Percentiles rank a stretch among this genome's conserved stretches.
Evolutionary conservation across 2,797 vertebrate species (phyloP).

Genomic region (Poliocrania exsul): DNA sequence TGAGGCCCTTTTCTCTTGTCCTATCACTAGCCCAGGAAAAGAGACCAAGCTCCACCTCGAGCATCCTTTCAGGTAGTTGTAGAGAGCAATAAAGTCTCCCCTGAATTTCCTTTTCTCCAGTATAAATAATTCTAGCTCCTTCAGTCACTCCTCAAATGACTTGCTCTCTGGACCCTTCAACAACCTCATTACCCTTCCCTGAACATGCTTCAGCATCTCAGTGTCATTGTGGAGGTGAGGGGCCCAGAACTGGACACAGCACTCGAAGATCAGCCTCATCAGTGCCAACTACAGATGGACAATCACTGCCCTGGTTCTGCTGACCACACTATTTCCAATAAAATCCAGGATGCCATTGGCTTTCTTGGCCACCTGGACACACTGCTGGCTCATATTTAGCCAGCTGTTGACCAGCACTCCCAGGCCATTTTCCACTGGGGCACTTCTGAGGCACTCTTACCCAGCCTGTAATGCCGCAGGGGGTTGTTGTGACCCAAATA

Average conservation of each 20-base stretch:
- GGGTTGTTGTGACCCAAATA: background rate
- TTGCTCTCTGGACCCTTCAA: background rate
- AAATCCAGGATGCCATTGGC: background rate
- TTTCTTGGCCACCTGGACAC: background rate
- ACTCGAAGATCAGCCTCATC: background rate
- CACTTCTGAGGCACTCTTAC: background rate
- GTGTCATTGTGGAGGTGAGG: background rate
- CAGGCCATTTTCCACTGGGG: background rate
- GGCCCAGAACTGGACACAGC: background rate
- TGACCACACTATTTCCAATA: background rate
- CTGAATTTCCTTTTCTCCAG: background rate
- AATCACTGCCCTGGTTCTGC: background rate
- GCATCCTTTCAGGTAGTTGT: background rate
- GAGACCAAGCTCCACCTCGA: too few relatives aligned
- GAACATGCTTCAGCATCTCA: background rate
- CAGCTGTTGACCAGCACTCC: background rate
- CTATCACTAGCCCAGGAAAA: background rate
- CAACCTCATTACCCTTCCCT: background rate
- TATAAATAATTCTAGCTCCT: background rate
- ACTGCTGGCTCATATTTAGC: background rate
- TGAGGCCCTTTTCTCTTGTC: background rate
- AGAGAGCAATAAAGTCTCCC: background rate
- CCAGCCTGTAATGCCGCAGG: too few relatives aligned
- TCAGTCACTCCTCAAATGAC: background rate
- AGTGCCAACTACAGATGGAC: too few relatives aligned